A percentile compares a stretch with the other conserved stretches of the same genome.
phyloP scores from a whole-genome alignment of 2,888 invertebrate genomes.

The Lochmaea crataegi region DNA sequence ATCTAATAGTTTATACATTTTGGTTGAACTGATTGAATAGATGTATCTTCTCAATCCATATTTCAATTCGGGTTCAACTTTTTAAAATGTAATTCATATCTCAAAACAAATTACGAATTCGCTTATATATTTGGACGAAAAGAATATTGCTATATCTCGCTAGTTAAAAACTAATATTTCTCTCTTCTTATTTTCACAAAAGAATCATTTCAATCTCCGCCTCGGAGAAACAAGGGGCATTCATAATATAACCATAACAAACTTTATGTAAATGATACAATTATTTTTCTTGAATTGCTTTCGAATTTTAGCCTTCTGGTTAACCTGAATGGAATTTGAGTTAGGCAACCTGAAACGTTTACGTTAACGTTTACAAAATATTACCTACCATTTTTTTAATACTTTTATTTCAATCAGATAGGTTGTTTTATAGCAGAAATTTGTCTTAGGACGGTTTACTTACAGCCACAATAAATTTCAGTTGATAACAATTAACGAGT shows the following conservation, averaged over 20 bases:
- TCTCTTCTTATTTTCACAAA: background rate
- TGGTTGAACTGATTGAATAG: too few relatives aligned
- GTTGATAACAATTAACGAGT: too few relatives aligned
- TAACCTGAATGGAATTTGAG: background rate
- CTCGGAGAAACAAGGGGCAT: background rate
- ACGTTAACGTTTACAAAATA: too few relatives aligned
- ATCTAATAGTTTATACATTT: too few relatives aligned
- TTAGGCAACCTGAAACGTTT: background rate
- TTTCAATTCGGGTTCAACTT: too few relatives aligned
- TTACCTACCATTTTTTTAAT: too few relatives aligned
- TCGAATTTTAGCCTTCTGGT: background rate
- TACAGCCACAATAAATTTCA: too few relatives aligned
- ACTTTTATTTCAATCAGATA: background rate
- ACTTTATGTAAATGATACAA: background rate
- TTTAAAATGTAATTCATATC: too few relatives aligned
- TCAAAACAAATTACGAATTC: too few relatives aligned
- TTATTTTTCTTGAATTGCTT: background rate
- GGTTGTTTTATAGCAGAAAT: background rate
- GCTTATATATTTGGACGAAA: background rate
- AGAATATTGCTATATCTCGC: background rate
- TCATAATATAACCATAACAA: background rate
- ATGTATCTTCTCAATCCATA: too few relatives aligned
- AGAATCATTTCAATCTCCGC: background rate
- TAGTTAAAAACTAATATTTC: background rate
- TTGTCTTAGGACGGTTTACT: too few relatives aligned